Conservation (phyloP, 35 echinoderm and acorn worm genomes). For the Eucidaris tribuloides region DNA sequence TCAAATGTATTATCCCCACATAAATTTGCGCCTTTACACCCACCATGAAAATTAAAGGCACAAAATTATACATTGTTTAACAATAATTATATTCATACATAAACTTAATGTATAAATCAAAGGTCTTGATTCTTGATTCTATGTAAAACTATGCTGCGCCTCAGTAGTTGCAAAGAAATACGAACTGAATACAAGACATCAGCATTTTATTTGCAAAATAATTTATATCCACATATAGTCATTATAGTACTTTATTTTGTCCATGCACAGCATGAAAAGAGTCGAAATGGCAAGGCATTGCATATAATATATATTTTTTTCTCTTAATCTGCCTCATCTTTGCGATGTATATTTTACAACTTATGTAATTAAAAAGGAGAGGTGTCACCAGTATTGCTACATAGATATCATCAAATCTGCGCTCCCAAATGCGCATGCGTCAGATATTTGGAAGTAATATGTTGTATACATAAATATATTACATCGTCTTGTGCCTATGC, state of each 20-base stretch:
- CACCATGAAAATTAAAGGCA: background rate
- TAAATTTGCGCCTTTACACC: background rate
- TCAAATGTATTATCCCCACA: background rate
- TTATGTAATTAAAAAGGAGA: background rate
- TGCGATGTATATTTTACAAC: background rate
- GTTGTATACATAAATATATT: background rate
- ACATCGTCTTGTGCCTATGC: background rate
- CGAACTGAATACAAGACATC: background rate
- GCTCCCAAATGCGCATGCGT: background rate
- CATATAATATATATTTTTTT: constrained; percentile 12
- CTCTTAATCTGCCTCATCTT: background rate
- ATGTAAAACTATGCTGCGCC: background rate
- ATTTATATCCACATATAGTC: constrained; percentile 9
- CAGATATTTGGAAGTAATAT: background rate
- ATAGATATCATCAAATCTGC: background rate
- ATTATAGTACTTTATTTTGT: constrained; percentile 19
- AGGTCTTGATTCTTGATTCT: background rate
- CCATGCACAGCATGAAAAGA: constrained; percentile 27
- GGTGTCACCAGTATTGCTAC: too few species aligned
- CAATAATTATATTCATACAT: background rate
- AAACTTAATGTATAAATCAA: background rate
- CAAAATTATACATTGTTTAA: background rate
- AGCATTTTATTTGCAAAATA: constrained; percentile 21
- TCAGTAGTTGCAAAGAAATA: background rate
- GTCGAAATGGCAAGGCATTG: constrained; percentile 23